Percentiles rank a stretch among this genome's conserved stretches.
Conservation (phyloP, 2,888 invertebrate species). For the Phragmatobia fuliginosa region DNA sequence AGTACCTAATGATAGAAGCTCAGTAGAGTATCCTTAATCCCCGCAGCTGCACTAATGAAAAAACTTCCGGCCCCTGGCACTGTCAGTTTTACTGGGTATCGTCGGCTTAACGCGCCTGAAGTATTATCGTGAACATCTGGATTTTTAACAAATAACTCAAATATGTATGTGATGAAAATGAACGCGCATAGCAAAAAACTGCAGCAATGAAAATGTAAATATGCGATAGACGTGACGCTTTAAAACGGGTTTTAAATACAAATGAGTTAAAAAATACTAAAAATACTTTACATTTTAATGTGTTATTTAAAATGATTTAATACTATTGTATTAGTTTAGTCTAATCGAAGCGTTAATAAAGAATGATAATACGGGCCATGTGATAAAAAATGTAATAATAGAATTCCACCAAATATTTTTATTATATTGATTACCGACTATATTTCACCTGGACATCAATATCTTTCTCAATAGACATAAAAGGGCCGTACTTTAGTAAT, state of each 20-base stretch:
- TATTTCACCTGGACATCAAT: slow-evolving; percentile 29
- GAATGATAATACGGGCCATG: neutral
- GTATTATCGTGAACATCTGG: slow-evolving; percentile 13
- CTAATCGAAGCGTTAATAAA: neutral
- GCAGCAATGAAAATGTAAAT: neutral
- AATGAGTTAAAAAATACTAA: neutral
- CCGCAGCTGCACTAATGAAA: slow-evolving; percentile 56
- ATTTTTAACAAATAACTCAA: slow-evolving; percentile 9
- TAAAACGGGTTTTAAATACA: neutral
- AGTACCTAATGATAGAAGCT: slow-evolving; percentile 12
- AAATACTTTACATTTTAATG: neutral
- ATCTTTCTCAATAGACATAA: slow-evolving; percentile 30
- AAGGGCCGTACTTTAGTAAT: slow-evolving; percentile 44
- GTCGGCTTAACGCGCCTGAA: slow-evolving; percentile 33
- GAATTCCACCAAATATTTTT: neutral
- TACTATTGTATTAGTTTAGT: neutral
- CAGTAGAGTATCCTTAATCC: slow-evolving; percentile 52
- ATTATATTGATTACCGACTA: slow-evolving; percentile 18
- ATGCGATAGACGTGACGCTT: neutral
- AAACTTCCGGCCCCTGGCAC: slow-evolving; percentile 55
- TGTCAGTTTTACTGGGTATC: slow-evolving; percentile 52
- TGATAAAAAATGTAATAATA: neutral
- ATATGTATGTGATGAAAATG: neutral
- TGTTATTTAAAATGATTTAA: neutral
- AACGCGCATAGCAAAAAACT: neutral